phyloP scores from a whole-genome alignment of 2,888 invertebrate genomes.

The Nephrocerus scutellatus region DNA sequence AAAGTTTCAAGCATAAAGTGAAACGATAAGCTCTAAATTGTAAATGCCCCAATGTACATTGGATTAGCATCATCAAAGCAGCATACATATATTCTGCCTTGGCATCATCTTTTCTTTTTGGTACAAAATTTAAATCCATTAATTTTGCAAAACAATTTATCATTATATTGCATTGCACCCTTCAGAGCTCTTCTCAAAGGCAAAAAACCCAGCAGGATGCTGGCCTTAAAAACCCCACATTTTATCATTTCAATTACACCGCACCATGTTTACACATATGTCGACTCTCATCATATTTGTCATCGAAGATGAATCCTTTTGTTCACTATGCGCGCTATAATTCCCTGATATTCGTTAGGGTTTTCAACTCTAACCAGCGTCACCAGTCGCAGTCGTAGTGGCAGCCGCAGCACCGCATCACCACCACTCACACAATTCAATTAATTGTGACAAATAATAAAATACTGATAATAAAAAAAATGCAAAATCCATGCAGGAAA shows the following conservation, averaged over 20 bases:
- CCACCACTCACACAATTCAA: slow-evolving; percentile 37
- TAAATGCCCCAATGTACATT: too few relatives aligned
- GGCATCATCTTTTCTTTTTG: too few relatives aligned
- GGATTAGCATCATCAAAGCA: too few relatives aligned
- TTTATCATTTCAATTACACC: slow-evolving; percentile 45
- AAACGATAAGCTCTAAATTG: too few relatives aligned
- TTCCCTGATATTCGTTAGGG: slow-evolving; percentile 1
- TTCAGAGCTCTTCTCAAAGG: too few relatives aligned
- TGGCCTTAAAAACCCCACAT: slow-evolving; percentile 45
- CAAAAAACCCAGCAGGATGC: slow-evolving; percentile 45
- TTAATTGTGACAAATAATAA: slow-evolving; percentile 41
- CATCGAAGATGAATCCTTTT: slow-evolving; percentile 38
- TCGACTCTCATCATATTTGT: slow-evolving; percentile 48
- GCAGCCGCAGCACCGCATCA: slow-evolving; percentile 1
- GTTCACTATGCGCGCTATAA: slow-evolving; percentile 11
- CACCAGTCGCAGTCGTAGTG: background rate
- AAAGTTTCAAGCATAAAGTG: too few relatives aligned
- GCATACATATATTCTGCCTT: too few relatives aligned
- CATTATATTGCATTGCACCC: too few relatives aligned
- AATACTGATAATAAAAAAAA: slow-evolving; percentile 24
- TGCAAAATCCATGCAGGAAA: slow-evolving; percentile 30
- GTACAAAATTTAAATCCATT: too few relatives aligned
- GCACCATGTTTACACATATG: slow-evolving; percentile 47
- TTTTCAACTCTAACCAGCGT: background rate
- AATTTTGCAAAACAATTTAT: too few relatives aligned